Conservation (phyloP, 2,888 invertebrate species). For the Cerceris rybyensis region DNA sequence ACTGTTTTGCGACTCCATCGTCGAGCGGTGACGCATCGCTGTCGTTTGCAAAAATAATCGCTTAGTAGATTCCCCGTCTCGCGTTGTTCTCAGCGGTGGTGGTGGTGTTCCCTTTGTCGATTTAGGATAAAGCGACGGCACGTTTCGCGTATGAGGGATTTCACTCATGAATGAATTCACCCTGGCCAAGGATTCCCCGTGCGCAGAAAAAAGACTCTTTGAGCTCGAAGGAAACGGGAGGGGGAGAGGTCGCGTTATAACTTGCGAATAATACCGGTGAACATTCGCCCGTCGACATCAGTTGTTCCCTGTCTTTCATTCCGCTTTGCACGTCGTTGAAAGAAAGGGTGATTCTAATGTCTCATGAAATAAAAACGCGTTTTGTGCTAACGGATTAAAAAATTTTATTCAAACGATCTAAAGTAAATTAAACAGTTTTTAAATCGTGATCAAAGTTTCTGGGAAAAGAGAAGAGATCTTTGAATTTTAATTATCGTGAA, state of each 20-base stretch:
- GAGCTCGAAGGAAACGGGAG: constrained; percentile 24
- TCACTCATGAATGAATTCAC: constrained; percentile 63
- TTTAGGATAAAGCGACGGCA: constrained; percentile 14
- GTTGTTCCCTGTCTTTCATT: constrained; percentile 45
- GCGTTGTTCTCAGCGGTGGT: no score
- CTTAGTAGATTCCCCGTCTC: no score
- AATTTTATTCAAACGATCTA: neutral
- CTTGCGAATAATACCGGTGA: constrained; percentile 62
- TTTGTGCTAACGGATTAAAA: neutral
- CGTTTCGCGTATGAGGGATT: constrained; percentile 11
- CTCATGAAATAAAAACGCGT: neutral
- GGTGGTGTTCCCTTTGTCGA: neutral
- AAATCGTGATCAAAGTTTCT: no score
- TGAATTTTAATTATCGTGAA: no score
- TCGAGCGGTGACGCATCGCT: no score
- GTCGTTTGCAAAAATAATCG: no score
- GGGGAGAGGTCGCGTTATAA: constrained; percentile 43
- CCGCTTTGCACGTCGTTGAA: constrained; percentile 18
- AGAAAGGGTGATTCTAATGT: neutral
- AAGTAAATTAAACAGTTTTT: no score
- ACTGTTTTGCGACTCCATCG: neutral
- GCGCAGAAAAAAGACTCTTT: constrained; percentile 46
- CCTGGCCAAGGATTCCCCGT: constrained; percentile 55
- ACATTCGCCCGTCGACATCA: constrained; percentile 49
- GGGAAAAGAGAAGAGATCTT: no score